A percentile compares a stretch with the other conserved stretches of the same genome.
Conservation (phyloP, 2,797 vertebrate genomes). For the Esox masquinongy region DNA sequence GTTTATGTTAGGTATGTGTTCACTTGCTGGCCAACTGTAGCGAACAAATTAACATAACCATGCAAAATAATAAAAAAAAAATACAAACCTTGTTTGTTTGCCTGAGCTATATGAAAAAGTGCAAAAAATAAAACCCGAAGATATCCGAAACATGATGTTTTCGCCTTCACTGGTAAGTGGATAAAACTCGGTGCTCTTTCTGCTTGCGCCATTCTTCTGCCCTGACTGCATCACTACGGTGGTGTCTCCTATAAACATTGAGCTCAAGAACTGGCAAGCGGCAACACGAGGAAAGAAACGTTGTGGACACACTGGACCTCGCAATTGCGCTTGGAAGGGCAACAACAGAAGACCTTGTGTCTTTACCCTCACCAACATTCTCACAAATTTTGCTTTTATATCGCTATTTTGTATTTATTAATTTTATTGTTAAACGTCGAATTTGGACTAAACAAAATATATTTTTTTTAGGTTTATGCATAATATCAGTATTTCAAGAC, state of each 20-base stretch:
- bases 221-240: slow-evolving; percentile 18
- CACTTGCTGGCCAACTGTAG: neutral
- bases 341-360: neutral
- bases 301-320: slow-evolving; percentile 15
- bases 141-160: slow-evolving; percentile 23
- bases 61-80: neutral
- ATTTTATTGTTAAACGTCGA: too few relatives aligned
- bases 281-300: slow-evolving; percentile 13
- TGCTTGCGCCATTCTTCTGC: slow-evolving; percentile 43
- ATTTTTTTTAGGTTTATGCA: neutral
- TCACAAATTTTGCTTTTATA: neutral
- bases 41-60: neutral
- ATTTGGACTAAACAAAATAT: too few relatives aligned
- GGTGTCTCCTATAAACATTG: slow-evolving; percentile 16
- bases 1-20: too few relatives aligned
- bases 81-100: slow-evolving; percentile 52
- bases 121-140: slow-evolving; percentile 44
- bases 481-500: neutral
- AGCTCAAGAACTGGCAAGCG: neutral
- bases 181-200: slow-evolving; percentile 15
- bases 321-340: neutral
- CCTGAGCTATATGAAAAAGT: slow-evolving; percentile 40
- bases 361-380: neutral
- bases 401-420: neutral
- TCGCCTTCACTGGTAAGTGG: slow-evolving; percentile 19